phyloP scores from a whole-genome alignment of 2,113 vertebrate genomes.

The Anoura caudifer region DNA sequence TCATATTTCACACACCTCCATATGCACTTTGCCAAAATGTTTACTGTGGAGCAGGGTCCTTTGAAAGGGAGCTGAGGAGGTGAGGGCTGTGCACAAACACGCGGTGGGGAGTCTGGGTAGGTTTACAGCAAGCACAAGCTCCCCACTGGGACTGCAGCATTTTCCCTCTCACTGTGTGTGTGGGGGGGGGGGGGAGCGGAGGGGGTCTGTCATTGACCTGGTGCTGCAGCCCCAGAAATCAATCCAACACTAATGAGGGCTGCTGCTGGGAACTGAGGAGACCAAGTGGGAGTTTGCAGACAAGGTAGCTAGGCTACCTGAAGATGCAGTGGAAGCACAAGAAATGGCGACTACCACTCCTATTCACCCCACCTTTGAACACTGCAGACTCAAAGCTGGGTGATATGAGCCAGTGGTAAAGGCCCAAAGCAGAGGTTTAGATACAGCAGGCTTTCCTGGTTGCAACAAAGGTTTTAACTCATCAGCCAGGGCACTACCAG shows the following conservation, averaged over 20 bases:
- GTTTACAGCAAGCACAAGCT: conserved; percentile 41
- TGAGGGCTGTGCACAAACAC: conserved; percentile 64
- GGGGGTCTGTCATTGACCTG: conserved; percentile 39
- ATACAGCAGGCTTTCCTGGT: not conserved
- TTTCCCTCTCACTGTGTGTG: conserved; percentile 27
- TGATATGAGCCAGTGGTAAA: not conserved
- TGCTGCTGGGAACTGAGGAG: conserved; percentile 34
- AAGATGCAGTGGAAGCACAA: not conserved
- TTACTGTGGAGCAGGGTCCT: conserved; percentile 26
- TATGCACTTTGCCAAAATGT: conserved; percentile 52
- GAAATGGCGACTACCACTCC: not conserved
- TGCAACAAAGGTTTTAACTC: not conserved
- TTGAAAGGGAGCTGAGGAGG: not conserved
- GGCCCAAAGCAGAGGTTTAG: not conserved
- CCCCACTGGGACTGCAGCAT: conserved; percentile 50
- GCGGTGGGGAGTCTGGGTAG: conserved; percentile 24
- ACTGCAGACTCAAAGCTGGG: fast-evolving
- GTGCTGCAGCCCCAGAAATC: conserved; percentile 69
- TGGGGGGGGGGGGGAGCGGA: too few relatives aligned
- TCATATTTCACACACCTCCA: not conserved
- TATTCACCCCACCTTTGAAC: not conserved
- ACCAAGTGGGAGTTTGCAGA: conserved; percentile 36
- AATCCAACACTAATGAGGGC: conserved; percentile 53
- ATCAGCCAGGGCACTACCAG: not conserved
- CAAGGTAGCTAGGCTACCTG: not conserved